Evolutionary conservation across 2,113 vertebrate species (phyloP).

Genomic region (Mormyrus lacerda): DNA sequence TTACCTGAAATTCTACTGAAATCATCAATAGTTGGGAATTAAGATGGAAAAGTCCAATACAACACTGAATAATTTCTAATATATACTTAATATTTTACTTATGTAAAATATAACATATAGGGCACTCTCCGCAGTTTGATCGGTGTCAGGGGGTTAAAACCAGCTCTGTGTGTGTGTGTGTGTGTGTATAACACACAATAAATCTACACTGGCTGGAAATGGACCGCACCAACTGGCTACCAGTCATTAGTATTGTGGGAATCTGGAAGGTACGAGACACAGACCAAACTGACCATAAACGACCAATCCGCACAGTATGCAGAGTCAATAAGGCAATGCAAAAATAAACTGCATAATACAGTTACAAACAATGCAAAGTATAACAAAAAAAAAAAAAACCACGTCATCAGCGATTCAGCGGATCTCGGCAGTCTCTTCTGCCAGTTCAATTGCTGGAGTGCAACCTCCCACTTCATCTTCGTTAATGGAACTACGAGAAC

Average conservation of each 20-base stretch:
- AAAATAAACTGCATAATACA: background rate
- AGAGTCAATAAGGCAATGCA: background rate
- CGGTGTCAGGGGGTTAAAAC: background rate
- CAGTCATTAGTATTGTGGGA: background rate
- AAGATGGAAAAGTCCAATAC: background rate
- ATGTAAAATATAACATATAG: background rate
- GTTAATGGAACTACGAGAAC: slow-evolving; percentile 31
- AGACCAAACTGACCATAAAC: background rate
- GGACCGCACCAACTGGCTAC: background rate
- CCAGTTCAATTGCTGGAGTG: slow-evolving; percentile 39
- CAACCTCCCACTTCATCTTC: slow-evolving; percentile 42
- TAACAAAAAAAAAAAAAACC: background rate
- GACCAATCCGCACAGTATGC: background rate
- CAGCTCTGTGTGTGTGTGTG: background rate
- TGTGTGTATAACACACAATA: background rate
- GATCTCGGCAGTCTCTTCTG: slow-evolving; percentile 35
- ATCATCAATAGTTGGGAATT: background rate
- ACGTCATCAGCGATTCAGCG: background rate
- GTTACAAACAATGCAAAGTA: background rate
- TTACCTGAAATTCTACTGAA: background rate
- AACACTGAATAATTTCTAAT: background rate
- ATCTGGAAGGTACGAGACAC: background rate
- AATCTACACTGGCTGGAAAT: background rate
- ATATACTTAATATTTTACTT: background rate
- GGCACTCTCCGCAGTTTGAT: background rate